phyloP scores from a whole-genome alignment of 2,797 vertebrate species.

The Periophthalmus magnuspinnatus region DNA sequence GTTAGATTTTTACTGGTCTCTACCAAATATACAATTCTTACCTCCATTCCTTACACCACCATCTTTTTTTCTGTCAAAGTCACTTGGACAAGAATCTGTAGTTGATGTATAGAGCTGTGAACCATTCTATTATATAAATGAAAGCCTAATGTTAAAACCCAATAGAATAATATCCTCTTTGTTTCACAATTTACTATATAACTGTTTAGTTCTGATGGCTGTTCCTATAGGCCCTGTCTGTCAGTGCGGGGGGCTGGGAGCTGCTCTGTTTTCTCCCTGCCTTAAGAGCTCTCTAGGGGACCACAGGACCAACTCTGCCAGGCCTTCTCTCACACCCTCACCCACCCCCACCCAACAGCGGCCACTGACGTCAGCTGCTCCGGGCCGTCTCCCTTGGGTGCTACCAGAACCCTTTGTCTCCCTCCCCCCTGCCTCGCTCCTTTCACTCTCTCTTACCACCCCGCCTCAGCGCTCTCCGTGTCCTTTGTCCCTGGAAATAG shows the following conservation, averaged over 20 bases:
- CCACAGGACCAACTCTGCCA: constrained; percentile 91
- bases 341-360: constrained; percentile 73
- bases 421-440: constrained; percentile 68
- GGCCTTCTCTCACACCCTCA: constrained; percentile 91
- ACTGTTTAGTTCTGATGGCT: constrained; percentile 1
- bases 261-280: constrained; percentile 81
- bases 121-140: not conserved
- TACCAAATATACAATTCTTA: not conserved
- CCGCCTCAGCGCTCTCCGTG: constrained; percentile 86
- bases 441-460: constrained; percentile 77
- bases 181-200: not conserved
- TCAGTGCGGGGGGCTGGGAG: constrained; percentile 55
- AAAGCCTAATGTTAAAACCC: not conserved
- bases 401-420: constrained; percentile 78
- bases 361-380: constrained; percentile 93
- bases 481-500: constrained; percentile 98
- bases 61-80: not conserved
- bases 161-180: too few species aligned
- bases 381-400: constrained; percentile 95
- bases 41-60: not conserved
- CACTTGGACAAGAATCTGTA: not conserved
- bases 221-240: constrained; percentile 14
- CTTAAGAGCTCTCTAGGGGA: constrained; percentile 87
- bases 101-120: not conserved
- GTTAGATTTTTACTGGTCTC: not conserved